These are phyloP conservation scores for Sycophila sp. DNA, from an alignment of 1,140 invertebrate species.

Conservation along the genomic window DNA sequence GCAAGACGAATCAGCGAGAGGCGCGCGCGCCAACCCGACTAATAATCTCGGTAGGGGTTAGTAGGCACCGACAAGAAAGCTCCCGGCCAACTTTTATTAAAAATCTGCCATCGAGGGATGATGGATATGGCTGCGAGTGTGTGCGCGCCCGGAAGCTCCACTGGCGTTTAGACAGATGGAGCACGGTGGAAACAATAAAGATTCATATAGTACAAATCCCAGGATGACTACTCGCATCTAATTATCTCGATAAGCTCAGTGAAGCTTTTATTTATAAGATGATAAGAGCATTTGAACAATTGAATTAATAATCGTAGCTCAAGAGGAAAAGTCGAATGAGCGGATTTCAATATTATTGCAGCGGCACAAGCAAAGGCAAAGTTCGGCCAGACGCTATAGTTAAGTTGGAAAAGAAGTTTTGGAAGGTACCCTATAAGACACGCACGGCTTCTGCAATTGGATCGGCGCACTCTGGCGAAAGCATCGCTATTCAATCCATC, in stretches of 20 bases:
- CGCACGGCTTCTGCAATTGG: background rate
- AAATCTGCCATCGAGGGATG: conserved; percentile 50
- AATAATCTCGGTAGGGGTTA: background rate
- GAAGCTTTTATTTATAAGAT: no score
- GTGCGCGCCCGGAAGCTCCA: background rate
- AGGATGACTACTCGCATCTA: background rate
- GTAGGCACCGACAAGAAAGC: conserved; percentile 36
- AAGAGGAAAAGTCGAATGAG: no score
- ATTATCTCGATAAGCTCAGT: conserved; percentile 1
- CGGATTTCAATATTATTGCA: no score
- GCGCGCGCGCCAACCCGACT: conserved; percentile 37
- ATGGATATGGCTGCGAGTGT: conserved; percentile 44
- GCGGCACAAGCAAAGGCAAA: no score
- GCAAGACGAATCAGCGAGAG: conserved; percentile 41
- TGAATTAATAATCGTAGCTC: no score
- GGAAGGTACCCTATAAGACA: no score
- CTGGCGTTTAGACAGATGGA: background rate
- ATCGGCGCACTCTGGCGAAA: conserved; percentile 6
- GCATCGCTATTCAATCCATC: conserved; percentile 22
- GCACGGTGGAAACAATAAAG: conserved; percentile 22
- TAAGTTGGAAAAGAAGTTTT: no score
- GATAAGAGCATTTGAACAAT: no score
- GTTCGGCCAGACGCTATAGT: no score
- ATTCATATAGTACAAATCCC: conserved; percentile 21
- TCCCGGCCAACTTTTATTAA: conserved; percentile 53